Conservation (phyloP, 2,888 invertebrate genomes). For the Coelinius sp. region DNA sequence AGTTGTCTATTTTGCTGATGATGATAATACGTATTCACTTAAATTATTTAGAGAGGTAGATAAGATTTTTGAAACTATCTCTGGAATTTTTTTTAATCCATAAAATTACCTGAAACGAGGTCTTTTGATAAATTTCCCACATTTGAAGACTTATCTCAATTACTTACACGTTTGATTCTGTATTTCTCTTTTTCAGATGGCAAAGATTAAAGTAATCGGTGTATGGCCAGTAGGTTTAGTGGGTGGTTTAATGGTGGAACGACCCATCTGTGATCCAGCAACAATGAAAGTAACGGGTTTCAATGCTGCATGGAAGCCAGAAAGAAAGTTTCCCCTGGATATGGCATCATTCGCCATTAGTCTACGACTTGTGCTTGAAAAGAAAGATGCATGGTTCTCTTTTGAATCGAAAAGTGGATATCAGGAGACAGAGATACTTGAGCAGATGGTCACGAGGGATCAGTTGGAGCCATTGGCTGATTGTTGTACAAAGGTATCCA, state of each 20-base stretch:
- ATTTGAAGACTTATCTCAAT: conserved; percentile 1
- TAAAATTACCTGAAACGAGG: no score
- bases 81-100: no score
- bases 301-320: conserved; percentile 88
- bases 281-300: conserved; percentile 77
- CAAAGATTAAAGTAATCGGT: conserved; percentile 85
- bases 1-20: conserved; percentile 96
- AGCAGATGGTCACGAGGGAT: conserved; percentile 79
- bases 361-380: conserved; percentile 79
- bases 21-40: conserved; percentile 94
- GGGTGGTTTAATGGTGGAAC: conserved; percentile 94
- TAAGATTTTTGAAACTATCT: neutral
- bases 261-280: conserved; percentile 81
- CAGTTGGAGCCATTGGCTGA: conserved; percentile 93
- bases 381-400: conserved; percentile 84
- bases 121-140: neutral
- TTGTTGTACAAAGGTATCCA: conserved; percentile 84
- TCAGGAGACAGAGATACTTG: conserved; percentile 88
- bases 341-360: conserved; percentile 98
- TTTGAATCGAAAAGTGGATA: conserved; percentile 90
- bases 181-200: no score
- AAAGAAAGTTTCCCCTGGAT: conserved; percentile 94
- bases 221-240: conserved; percentile 98
- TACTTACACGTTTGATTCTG: conserved; percentile 19
- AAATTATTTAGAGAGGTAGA: conserved; percentile 90